Conservation (phyloP, 2,888 invertebrate species). For the Bruchidius siliquastri region DNA sequence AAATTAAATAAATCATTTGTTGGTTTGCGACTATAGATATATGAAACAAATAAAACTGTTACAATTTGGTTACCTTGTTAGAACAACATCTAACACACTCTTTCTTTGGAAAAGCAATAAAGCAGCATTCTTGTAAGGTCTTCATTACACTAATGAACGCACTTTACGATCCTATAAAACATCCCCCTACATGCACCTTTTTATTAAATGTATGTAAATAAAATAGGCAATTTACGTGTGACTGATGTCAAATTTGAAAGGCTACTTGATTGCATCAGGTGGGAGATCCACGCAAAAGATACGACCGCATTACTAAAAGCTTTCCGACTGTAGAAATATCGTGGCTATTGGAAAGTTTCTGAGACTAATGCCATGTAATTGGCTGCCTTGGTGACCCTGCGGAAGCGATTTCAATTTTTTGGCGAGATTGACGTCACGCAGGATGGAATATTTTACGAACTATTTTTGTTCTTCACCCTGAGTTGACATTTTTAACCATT, state of each 20-base stretch:
- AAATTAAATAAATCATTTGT: no score
- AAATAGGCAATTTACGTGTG: slow-evolving; percentile 42
- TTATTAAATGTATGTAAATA: slow-evolving; percentile 37
- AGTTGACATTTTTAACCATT: background rate
- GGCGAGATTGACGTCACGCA: background rate
- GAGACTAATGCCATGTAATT: background rate
- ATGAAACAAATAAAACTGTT: no score
- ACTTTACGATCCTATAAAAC: background rate
- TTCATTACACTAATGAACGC: background rate
- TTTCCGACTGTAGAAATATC: slow-evolving; percentile 25
- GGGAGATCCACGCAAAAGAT: slow-evolving; percentile 42
- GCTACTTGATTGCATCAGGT: slow-evolving; percentile 46
- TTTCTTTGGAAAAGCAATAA: background rate
- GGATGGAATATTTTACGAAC: slow-evolving; percentile 30
- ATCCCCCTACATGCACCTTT: slow-evolving; percentile 7
- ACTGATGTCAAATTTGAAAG: slow-evolving; percentile 48
- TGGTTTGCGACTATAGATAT: no score
- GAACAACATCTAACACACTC: background rate
- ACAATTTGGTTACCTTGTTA: background rate
- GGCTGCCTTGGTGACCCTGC: background rate
- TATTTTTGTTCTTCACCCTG: slow-evolving; percentile 35
- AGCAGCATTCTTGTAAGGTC: background rate
- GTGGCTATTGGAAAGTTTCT: background rate
- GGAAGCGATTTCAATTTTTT: background rate
- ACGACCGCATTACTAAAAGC: slow-evolving; percentile 41